These are phyloP conservation scores for Capromys pilorides DNA, from an alignment of 2,797 vertebrate genomes.

Conservation along the genomic window DNA sequence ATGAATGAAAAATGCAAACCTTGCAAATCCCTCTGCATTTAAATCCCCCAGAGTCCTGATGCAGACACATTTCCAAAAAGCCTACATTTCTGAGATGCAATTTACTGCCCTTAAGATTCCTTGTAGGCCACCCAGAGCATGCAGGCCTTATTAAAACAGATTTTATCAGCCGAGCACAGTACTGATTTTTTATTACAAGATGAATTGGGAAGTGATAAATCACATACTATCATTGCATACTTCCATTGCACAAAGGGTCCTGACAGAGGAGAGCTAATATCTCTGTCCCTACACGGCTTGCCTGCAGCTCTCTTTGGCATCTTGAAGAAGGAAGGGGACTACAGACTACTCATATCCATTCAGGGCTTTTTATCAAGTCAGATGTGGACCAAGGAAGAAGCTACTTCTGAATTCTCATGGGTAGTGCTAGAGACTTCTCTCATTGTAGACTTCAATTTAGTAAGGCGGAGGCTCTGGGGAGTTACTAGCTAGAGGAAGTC, in stretches of 20 bases:
- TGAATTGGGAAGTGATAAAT: neutral
- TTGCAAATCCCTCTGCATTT: slow-evolving; percentile 76
- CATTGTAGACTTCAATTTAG: neutral
- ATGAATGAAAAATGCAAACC: slow-evolving; percentile 82
- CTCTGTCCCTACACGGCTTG: neutral
- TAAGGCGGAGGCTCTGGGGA: neutral
- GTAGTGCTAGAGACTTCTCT: neutral
- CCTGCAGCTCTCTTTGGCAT: neutral
- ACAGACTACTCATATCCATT: neutral
- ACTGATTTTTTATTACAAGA: slow-evolving; percentile 22
- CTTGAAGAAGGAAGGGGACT: neutral
- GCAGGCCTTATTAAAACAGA: slow-evolving; percentile 38
- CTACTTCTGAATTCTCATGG: neutral
- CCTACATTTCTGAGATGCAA: slow-evolving; percentile 66
- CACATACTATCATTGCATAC: neutral
- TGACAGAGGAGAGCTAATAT: neutral
- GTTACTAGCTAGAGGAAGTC: neutral
- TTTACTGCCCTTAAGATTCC: slow-evolving; percentile 31
- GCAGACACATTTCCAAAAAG: slow-evolving; percentile 74
- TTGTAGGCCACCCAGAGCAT: slow-evolving; percentile 27
- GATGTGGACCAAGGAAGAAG: neutral
- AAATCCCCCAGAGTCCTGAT: slow-evolving; percentile 65
- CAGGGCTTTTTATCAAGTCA: neutral
- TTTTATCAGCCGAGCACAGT: slow-evolving; percentile 15
- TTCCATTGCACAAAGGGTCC: neutral